Evolutionary conservation across 2,888 invertebrate species (phyloP).

Genomic region (Scaptomyza cyrtandrae): DNA sequence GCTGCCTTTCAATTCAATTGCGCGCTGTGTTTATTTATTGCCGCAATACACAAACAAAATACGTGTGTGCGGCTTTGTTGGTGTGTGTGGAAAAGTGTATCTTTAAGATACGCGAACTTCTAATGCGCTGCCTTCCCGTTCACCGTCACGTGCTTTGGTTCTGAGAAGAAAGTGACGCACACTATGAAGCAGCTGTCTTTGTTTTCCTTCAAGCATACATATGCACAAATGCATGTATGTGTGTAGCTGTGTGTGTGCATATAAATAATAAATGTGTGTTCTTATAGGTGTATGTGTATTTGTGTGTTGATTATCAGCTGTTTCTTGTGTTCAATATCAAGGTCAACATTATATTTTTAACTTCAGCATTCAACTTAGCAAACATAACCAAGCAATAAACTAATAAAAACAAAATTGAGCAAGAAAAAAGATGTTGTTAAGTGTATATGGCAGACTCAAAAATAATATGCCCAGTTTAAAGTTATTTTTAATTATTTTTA

Average conservation of each 20-base stretch:
- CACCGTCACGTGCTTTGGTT: constrained; percentile 54
- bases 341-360: constrained; percentile 53
- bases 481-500: no score
- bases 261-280: constrained; percentile 73
- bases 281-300: constrained; percentile 41
- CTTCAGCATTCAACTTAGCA: constrained; percentile 1
- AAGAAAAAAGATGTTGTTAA: no score
- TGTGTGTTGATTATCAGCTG: constrained; percentile 63
- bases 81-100: constrained; percentile 37
- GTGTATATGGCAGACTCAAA: no score
- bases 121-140: constrained; percentile 18
- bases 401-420: no score
- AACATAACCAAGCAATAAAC: not conserved
- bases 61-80: constrained; percentile 21
- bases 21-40: constrained; percentile 70
- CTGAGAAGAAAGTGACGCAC: constrained; percentile 57
- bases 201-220: constrained; percentile 54
- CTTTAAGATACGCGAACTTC: constrained; percentile 69
- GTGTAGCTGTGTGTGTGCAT: constrained; percentile 36
- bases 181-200: constrained; percentile 62
- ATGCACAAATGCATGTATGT: constrained; percentile 20
- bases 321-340: constrained; percentile 74
- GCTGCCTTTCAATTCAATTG: constrained; percentile 46
- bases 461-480: no score
- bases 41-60: constrained; percentile 35